Evolutionary conservation across 2,888 invertebrate species (phyloP), one percentile per base, ranked within the genome.

Genomic region (Drosophila phalerata): DNA sequence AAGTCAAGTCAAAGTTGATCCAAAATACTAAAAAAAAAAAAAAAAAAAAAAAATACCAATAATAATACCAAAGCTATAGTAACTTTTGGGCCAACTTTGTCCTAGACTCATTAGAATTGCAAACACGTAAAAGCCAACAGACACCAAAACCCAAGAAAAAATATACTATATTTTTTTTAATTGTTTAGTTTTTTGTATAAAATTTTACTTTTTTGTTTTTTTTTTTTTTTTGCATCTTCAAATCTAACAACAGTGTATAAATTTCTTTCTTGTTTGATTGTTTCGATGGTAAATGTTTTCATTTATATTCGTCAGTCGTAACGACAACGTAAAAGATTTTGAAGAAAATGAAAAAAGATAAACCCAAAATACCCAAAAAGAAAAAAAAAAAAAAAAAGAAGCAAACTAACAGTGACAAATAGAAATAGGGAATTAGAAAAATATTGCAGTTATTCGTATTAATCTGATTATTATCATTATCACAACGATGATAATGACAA

Each of bases 231-330:
- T 72, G 72, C 75, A 75, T 76, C 72, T 73, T 75, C 49, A 73
- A 74, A 53, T 78, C 47, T 48, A 71, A 69, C 34, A 69, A 73
- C 80, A 82, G 82, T 83, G 77, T 82, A 90, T 77, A 90, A 91
- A 91, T 92, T 91, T 91, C 89, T 91, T 92, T 91, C 91, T 92
- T 91, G 88, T 92, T 92, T 91, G 91, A 92, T 92, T 92, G 92
- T 92, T 92, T 91, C 90, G 85, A 90, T 90, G 91, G 90, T 91
- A 90, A 90, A 91, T 90, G 83, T 87, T 90, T 90, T 91, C 80
- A 89, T 91, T 91, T 90, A 83, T 88, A 85, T 87, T 71, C 85
- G 79, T 79, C 76, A 81, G 77, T 66, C 63, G 69, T 56, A 66
- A 64, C 69, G 51, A 64, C 43, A 60, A 49, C 15, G 8, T 66